Evolutionary conservation across 2,888 invertebrate genomes (phyloP).

Genomic region (Ophion slaviceki): DNA sequence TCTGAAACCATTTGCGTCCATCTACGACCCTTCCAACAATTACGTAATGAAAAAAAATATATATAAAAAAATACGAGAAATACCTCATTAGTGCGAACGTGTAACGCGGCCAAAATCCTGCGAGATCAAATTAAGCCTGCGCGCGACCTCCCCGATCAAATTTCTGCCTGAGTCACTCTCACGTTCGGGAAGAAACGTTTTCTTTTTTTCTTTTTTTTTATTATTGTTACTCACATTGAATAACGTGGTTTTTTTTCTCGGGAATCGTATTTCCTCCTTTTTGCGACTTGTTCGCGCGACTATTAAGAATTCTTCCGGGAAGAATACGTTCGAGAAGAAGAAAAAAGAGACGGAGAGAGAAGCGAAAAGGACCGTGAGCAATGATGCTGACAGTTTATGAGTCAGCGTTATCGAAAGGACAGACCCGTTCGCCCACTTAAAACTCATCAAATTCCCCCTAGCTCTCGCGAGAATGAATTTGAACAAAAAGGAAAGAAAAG

Average conservation of each 20-base stretch:
- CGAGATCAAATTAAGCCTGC: constrained; percentile 8
- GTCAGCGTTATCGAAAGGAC: constrained; percentile 69
- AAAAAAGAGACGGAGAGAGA: constrained; percentile 33
- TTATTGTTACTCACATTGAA: not conserved
- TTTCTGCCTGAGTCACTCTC: constrained; percentile 10
- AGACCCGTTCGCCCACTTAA: constrained; percentile 67
- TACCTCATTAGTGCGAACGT: not conserved
- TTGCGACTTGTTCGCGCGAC: constrained; percentile 35
- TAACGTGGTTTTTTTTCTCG: constrained; percentile 29
- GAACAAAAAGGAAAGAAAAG: constrained; percentile 52
- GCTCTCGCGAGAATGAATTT: constrained; percentile 58
- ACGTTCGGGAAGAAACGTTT: not conserved
- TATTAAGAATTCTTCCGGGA: constrained; percentile 49
- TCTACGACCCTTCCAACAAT: constrained; percentile 18
- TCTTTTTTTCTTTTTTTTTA: not conserved
- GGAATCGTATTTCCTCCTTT: constrained; percentile 34
- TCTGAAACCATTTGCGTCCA: constrained; percentile 6
- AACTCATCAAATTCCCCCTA: constrained; percentile 64
- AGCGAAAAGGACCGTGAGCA: constrained; percentile 69
- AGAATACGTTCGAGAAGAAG: constrained; percentile 37
- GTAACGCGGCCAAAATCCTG: not conserved
- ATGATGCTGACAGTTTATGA: constrained; percentile 72
- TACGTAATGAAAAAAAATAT: not conserved
- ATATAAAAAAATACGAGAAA: not conserved
- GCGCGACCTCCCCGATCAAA: constrained; percentile 5